A percentile compares a stretch with the other conserved stretches of the same genome.
Conservation (phyloP, 2,113 vertebrate genomes). For the Halcyon malimbica region DNA sequence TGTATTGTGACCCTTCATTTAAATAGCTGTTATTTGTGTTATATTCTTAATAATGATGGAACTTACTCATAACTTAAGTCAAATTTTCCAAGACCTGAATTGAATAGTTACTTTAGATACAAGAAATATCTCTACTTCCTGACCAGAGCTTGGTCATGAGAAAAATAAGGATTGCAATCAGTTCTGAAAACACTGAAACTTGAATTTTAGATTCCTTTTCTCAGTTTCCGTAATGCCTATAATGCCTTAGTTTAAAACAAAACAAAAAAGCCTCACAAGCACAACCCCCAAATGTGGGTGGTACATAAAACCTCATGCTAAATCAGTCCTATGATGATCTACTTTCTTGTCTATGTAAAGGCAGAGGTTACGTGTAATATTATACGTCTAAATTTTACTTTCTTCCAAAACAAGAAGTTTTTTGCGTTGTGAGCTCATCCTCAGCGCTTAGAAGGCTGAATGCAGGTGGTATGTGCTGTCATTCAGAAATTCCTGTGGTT, state of each 20-base stretch:
- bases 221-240: background rate
- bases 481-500: background rate
- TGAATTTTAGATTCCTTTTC: background rate
- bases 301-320: background rate
- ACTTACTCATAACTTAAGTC: background rate
- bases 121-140: background rate
- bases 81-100: background rate
- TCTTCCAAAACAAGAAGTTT: background rate
- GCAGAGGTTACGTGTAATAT: background rate
- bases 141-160: background rate
- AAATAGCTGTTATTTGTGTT: background rate
- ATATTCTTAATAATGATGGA: background rate
- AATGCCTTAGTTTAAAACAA: background rate
- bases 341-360: background rate
- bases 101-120: background rate
- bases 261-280: background rate
- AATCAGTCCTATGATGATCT: background rate
- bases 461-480: background rate
- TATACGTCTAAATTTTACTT: background rate
- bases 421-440: background rate
- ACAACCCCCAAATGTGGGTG: background rate
- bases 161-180: background rate
- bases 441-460: background rate
- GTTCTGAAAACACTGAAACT: background rate
- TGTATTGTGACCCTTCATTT: background rate